Evolutionary conservation across 2,113 vertebrate genomes (phyloP).

Genomic region (Leptosomus discolor): DNA sequence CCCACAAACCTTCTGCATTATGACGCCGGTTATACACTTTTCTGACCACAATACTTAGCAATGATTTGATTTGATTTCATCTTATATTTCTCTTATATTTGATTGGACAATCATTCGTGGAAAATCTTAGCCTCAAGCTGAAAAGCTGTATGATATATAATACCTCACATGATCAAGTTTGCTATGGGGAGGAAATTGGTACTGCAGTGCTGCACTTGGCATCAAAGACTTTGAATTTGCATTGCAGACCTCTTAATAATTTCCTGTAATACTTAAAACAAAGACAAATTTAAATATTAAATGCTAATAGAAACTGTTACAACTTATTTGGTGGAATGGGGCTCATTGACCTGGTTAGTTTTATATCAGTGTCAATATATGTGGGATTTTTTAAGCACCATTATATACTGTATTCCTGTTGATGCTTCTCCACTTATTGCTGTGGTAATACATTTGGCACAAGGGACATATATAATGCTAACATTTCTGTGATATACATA

Average conservation of each 20-base stretch:
- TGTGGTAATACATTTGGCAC: slow-evolving; percentile 54
- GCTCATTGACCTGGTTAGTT: background rate
- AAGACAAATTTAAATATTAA: background rate
- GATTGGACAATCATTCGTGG: background rate
- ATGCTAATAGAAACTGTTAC: background rate
- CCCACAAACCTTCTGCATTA: background rate
- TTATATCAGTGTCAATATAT: background rate
- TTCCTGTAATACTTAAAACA: background rate
- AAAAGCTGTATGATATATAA: background rate
- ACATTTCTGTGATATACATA: slow-evolving; percentile 48
- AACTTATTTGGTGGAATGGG: background rate
- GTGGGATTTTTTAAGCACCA: slow-evolving; percentile 12
- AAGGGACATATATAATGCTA: slow-evolving; percentile 45
- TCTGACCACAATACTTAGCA: background rate
- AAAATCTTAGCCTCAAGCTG: background rate
- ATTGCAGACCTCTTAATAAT: background rate
- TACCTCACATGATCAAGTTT: background rate
- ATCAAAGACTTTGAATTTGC: background rate
- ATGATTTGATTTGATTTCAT: background rate
- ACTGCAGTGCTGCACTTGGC: background rate
- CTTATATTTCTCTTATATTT: background rate
- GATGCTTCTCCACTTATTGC: slow-evolving; percentile 29
- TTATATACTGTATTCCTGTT: background rate
- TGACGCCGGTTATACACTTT: background rate
- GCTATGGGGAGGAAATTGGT: background rate